Base-by-base conservation (phyloP, 1,140 invertebrate species). In the Drosophila truncata region DNA sequence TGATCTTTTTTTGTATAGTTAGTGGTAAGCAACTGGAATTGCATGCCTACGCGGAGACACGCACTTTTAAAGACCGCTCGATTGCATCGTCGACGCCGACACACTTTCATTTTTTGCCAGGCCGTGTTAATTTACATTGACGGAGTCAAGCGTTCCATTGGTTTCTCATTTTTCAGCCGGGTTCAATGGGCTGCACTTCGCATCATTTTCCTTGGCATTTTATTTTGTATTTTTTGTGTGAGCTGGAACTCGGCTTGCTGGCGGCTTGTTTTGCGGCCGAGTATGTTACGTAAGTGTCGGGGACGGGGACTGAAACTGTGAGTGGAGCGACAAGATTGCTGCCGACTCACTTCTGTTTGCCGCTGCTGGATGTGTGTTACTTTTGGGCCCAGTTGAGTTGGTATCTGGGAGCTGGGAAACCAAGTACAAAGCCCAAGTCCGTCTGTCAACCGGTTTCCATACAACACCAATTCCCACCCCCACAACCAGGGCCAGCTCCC, bases 361-460 rank as follows among this genome's bases (percentile, higher is more conserved):
- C 50, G 73, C 50, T 20, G 65, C 72, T 62, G 65, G 57, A 31
- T 37, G 39, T 76, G 70, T 86, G 79, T 79, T 79, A 65, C 52
- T 80, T 88, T 83, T 88, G 71, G 83, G 84, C 71, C 79, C 73
- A 78, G 62, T 63, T 44, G 54, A 25, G 52, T 18, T 61, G 44
- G 58, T 69, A 61, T 76, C 70, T 80, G 80, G 65, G 74, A 70
- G 61, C 57, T 9, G 23, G 41, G 33, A 55, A 27, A 49, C 79
- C 71, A 73, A 81, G 71, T 78, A 77, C 70, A 71, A 70, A 78
- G 66, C 72, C 67, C 41, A 35, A 11, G 29, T 35, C 44, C 71
- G 57, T 46, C 50, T 67, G 64, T 80, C 62, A 87, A 87, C 84
- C 84, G 85, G 84, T 87, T 87, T 66, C 62, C 77, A 69, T 41